phyloP scores from a whole-genome alignment of 2,888 invertebrate genomes.

The Ichneumon xanthorius region DNA sequence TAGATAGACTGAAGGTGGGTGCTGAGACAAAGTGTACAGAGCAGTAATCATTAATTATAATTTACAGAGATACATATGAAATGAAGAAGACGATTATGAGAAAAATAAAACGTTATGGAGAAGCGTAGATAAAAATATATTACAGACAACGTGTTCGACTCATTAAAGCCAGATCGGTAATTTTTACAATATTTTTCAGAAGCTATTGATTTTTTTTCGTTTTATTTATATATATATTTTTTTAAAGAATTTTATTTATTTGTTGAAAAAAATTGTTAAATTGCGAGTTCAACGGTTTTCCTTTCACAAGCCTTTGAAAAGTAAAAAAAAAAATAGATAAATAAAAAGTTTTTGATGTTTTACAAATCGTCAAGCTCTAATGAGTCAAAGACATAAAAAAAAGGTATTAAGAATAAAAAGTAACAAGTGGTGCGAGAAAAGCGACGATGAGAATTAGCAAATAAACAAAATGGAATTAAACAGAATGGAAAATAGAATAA shows the following conservation, averaged over 20 bases:
- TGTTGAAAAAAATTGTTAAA: neutral
- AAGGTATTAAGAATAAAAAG: neutral
- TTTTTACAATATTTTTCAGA: neutral
- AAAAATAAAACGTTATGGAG: neutral
- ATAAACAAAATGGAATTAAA: conserved; percentile 46
- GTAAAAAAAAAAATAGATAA: neutral
- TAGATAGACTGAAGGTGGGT: conserved; percentile 6
- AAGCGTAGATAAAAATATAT: conserved; percentile 30
- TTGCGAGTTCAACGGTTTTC: neutral
- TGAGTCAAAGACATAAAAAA: neutral
- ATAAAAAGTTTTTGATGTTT: neutral
- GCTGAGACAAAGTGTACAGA: conserved; percentile 48
- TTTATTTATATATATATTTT: neutral
- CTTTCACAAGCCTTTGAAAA: neutral
- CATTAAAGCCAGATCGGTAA: conserved; percentile 27
- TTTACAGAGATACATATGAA: conserved; percentile 28
- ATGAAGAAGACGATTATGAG: conserved; percentile 40
- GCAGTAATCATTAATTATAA: conserved; percentile 50
- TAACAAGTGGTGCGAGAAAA: neutral
- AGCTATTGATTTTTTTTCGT: neutral
- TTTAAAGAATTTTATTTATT: no score
- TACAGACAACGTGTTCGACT: conserved; percentile 2
- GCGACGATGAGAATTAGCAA: neutral
- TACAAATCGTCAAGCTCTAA: neutral
- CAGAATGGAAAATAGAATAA: conserved; percentile 48